phyloP scores from a whole-genome alignment of 2,113 vertebrate species.

The Fulica atra region DNA sequence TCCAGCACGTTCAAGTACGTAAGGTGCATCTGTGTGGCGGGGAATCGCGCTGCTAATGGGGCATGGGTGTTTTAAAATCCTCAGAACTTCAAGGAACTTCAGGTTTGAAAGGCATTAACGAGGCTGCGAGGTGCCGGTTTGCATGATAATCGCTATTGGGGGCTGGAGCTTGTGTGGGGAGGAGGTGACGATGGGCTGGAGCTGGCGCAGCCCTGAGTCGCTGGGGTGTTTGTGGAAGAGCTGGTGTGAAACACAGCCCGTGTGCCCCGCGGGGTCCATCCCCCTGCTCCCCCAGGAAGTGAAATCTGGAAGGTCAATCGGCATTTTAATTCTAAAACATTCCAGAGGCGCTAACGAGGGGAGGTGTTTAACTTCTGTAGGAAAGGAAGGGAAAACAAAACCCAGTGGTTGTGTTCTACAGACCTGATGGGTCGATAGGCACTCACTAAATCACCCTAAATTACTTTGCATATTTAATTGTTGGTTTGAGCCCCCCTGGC shows the following conservation, averaged over 20 bases:
- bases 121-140: slow-evolving; percentile 68
- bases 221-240: background rate
- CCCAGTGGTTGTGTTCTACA: background rate
- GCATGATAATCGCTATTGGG: slow-evolving; percentile 76
- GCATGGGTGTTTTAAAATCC: slow-evolving; percentile 61
- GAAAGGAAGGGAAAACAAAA: background rate
- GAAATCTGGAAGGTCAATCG: background rate
- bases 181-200: slow-evolving; percentile 20
- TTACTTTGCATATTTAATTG: slow-evolving; percentile 39
- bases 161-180: slow-evolving; percentile 26
- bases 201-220: background rate
- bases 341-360: background rate
- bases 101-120: slow-evolving; percentile 72
- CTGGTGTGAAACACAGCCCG: background rate
- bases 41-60: slow-evolving; percentile 56
- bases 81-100: slow-evolving; percentile 81
- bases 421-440: background rate
- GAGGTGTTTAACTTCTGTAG: background rate
- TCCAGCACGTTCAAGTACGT: slow-evolving; percentile 24
- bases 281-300: background rate
- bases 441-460: slow-evolving; percentile 29
- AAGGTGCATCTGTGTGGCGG: slow-evolving; percentile 13
- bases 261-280: background rate
- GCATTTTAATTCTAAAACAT: slow-evolving; percentile 9
- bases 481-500: slow-evolving; percentile 3